Base-by-base conservation (phyloP, 2,888 invertebrate species). In the Drosophila fungiperda region DNA sequence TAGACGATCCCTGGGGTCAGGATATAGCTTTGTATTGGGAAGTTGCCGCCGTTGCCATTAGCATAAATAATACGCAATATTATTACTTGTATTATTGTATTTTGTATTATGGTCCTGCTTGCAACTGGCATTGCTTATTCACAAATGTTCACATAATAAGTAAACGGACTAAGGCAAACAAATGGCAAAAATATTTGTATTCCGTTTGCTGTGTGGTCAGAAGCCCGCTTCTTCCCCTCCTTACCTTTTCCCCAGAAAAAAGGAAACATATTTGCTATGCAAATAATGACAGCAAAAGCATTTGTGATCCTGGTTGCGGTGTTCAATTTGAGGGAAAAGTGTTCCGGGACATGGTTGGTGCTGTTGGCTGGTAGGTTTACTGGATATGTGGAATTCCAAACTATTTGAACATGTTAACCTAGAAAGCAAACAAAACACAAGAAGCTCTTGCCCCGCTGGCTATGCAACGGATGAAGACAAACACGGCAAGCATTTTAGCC, bases 211-310 rank as follows among this genome's bases (percentile, higher is more conserved):
- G 35, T 62, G 23, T 57, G 58, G 58, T 26, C 26, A 29, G 57
- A 15, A 20, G 20, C 3, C n/a, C 15, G 29, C 38, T 17, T 23
- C 35, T 4, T 3, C 3, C 32, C 7, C 17, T 0, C 8, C 9
- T 42, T 20, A 9, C 23, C 7, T 3, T 6, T 15, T 26, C 11
- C 8, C 65, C 26, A 33, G n/a, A 55, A 59, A 63, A 45, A 45
- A 4, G 15, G 29, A 23, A 66, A 68, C 80, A 76, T 79, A 79
- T 80, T 82, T 80, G 76, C 83, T 70, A 80, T 80, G 83, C 83
- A 79, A 79, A 79, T 82, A 72, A 76, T 80, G 80, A 82, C 83
- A 77, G 82, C 52, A 42, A 57, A 54, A 52, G 64, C 61, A 62
- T 68, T 57, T 78, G 32, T 36, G 20, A 33, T 45, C 33, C 12